Base-by-base conservation (phyloP, 2,888 invertebrate genomes). In the Eupithecia exiguata region DNA sequence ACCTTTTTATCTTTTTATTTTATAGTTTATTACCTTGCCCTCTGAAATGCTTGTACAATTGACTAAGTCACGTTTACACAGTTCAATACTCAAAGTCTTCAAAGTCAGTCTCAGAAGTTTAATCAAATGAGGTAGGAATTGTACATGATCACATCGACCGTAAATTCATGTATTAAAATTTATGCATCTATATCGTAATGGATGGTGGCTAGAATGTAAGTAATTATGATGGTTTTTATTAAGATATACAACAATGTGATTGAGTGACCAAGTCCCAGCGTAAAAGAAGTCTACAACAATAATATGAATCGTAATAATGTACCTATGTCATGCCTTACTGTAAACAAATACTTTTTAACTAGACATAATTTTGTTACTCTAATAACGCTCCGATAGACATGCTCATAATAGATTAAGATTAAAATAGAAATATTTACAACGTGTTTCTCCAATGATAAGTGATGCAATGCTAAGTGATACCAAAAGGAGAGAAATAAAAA, bases 1-100 rank as follows among this genome's bases (percentile, higher is more conserved):
- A 73, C 70, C 40, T 7, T 62, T 67, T 74, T 75, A 68, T 70
- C 72, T 71, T 70, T 72, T 62, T 72, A 62, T 69, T 69, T 46
- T 35, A 25, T 65, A 46, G 25, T 71, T 70, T 62, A 18, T 40
- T 63, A 62, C 40, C 68, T 46, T 63, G 21, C 12, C 72, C 21
- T 66, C 66, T 66, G 40, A 40, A 66, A 66, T 66, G 40, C 66
- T 25, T 43, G 66, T 40, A 40, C 40, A 40, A 66, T 35, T 66
- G 66, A 66, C 66, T 66, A 66, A 66, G 66, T 66, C 38, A 66
- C 25, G 38, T 65, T 66, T 66, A 66, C 40, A 66, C 40, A 38
- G 21, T 66, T 66, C 66, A 66, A 66, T 66, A 66, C 66, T 65
- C 65, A 65, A 63, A 63, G 36, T 68, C 68, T 40, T 65, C 65